Base-by-base conservation (phyloP, 2,797 vertebrate genomes). In the Gobionotothen gibberifrons region DNA sequence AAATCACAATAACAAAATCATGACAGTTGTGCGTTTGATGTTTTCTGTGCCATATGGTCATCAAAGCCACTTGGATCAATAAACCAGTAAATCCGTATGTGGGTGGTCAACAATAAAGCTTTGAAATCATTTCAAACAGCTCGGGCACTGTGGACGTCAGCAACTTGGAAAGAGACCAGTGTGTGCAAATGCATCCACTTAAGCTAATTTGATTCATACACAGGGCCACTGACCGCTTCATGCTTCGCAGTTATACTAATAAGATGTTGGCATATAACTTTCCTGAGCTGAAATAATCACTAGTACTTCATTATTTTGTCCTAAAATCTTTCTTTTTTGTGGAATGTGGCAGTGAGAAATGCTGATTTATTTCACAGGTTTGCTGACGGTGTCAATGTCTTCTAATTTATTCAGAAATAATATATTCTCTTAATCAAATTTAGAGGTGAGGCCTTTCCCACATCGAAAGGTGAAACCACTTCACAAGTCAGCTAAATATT, bases 71-170 rank as follows among this genome's bases (percentile, higher is more conserved):
- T 19, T 32, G 53, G 51, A 71, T 83, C 70, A 82, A 82, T 79
- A 70, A 77, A 70, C 44, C 60, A 57, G 65, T 77, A 67, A 69
- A 64, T 53, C 68, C 39, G 59, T 56, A 59, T 74, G 81, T 76
- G 76, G 76, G 71, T 63, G 79, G 74, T 72, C 67, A 74, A 64
- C 21, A 66, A 56, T 72, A 47, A 81, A 72, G 74, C 82, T 81
- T 83, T 85, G 84, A 81, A 85, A 68, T 56, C 3, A 69, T 81
- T 85, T 84, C 78, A 86, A 77, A 85, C 68, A 21, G 57, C 47
- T 53, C 44, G n/a, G 57, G 69, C 63, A 4, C 71, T 7, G 29
- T 54, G 63, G 62, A 44, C 51, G 53, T 76, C 71, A 76, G 51
- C 57, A 53, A 51, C n/a, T 58, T 80, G 81, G 69, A 82, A 51